phyloP scores from a whole-genome alignment of 2,113 vertebrate genomes.

The Heliornis fulica region DNA sequence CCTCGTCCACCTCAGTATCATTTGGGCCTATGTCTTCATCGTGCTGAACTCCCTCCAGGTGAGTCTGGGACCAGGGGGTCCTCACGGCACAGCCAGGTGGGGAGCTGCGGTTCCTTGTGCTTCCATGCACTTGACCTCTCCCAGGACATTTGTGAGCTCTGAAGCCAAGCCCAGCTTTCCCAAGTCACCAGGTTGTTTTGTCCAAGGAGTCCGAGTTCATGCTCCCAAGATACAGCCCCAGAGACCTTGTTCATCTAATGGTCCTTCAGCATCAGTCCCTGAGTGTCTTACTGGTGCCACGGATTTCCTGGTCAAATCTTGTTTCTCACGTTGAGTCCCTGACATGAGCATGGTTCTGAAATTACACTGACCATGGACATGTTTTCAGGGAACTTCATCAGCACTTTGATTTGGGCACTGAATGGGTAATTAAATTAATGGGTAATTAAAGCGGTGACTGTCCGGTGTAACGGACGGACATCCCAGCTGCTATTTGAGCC shows the following conservation, averaged over 20 bases:
- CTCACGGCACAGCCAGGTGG: neutral
- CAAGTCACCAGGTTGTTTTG: neutral
- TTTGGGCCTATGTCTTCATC: slow-evolving; percentile 84
- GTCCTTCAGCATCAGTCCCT: neutral
- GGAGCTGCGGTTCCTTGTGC: neutral
- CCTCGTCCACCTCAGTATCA: slow-evolving; percentile 84
- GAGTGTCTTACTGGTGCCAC: neutral
- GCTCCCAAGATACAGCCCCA: neutral
- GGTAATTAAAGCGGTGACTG: neutral
- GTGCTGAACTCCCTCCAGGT: slow-evolving; percentile 91
- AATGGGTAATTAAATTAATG: neutral
- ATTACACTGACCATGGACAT: neutral
- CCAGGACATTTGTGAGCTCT: neutral
- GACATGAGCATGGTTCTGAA: neutral
- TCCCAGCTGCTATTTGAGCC: neutral
- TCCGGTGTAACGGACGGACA: neutral
- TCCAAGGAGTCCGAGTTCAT: neutral
- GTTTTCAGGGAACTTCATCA: neutral
- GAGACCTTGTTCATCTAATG: neutral
- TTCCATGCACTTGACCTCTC: neutral
- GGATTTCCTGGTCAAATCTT: neutral
- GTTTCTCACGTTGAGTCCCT: neutral
- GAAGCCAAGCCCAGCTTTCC: neutral
- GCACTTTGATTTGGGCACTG: neutral
- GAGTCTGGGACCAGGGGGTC: neutral